phyloP scores from a whole-genome alignment of 2,888 invertebrate species.

The Diadegma fenestrale region DNA sequence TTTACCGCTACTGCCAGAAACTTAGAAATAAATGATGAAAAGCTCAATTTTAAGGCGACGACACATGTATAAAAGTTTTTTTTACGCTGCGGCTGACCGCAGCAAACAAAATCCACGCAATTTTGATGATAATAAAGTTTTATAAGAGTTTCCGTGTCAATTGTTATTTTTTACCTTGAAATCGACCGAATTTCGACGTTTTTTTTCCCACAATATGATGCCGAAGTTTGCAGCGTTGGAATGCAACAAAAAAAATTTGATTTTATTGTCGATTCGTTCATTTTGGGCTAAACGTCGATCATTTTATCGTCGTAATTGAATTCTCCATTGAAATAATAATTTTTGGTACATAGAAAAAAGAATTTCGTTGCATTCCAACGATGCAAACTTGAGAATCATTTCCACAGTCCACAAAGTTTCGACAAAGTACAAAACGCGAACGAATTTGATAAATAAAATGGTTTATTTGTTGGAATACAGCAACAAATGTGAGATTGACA shows the following conservation, averaged over 20 bases:
- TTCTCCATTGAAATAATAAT: too few species aligned
- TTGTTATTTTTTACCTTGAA: neutral
- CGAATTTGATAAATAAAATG: neutral
- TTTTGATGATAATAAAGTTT: slow-evolving; percentile 35
- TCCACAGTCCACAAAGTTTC: too few species aligned
- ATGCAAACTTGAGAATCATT: too few species aligned
- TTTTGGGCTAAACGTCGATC: too few species aligned
- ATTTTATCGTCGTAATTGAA: too few species aligned
- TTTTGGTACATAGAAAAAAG: too few species aligned
- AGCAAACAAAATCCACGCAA: slow-evolving; percentile 8
- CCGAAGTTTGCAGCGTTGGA: too few species aligned
- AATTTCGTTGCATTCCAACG: too few species aligned
- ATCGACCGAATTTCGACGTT: neutral
- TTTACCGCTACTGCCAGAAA: slow-evolving; percentile 30
- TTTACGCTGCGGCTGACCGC: neutral
- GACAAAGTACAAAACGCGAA: neutral
- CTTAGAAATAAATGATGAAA: slow-evolving; percentile 16
- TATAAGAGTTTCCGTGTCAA: neutral
- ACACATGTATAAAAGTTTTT: slow-evolving; percentile 12
- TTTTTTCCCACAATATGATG: too few species aligned
- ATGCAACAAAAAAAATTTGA: too few species aligned
- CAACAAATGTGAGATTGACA: slow-evolving; percentile 16
- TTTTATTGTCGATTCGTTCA: too few species aligned
- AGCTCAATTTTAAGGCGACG: slow-evolving; percentile 42
- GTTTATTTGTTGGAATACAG: slow-evolving; percentile 53